A percentile compares a stretch with the other conserved stretches of the same genome.
phyloP scores from a whole-genome alignment of 1,140 invertebrate genomes.

The Seison nebaliae region DNA sequence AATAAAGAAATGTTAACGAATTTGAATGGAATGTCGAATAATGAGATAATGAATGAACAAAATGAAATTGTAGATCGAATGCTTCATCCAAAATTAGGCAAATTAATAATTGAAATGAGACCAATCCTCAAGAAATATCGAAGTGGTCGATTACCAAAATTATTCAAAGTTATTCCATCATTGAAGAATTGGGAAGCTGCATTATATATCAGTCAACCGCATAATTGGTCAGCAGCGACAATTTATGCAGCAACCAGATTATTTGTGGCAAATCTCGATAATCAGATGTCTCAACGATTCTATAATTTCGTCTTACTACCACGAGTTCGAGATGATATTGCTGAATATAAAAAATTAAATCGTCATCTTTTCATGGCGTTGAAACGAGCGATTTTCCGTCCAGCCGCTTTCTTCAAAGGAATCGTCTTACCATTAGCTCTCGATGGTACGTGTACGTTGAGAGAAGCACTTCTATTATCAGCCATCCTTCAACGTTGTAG shows the following conservation, averaged over 20 bases:
- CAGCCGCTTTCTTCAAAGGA: conserved; percentile 95
- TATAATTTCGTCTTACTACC: conserved; percentile 74
- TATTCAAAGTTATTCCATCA: conserved; percentile 79
- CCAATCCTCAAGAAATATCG: conserved; percentile 60
- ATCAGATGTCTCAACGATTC: conserved; percentile 82
- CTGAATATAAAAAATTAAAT: conserved; percentile 75
- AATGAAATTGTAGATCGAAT: too few relatives aligned
- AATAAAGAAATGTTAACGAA: too few relatives aligned
- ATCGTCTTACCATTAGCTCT: conserved; percentile 64
- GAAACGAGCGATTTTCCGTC: conserved; percentile 72
- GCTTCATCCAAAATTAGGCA: conserved; percentile 42
- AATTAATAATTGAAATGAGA: conserved; percentile 61
- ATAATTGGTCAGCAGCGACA: conserved; percentile 51
- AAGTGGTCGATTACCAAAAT: conserved; percentile 82
- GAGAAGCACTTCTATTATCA: conserved; percentile 77
- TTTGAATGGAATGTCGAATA: too few relatives aligned
- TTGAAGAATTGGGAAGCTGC: conserved; percentile 71
- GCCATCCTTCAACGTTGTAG: conserved; percentile 66
- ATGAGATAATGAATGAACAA: too few relatives aligned
- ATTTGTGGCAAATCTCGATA: conserved; percentile 77
- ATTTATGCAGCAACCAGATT: conserved; percentile 78
- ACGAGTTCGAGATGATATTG: conserved; percentile 68
- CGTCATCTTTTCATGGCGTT: conserved; percentile 82
- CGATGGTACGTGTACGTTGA: conserved; percentile 62
- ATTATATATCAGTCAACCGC: conserved; percentile 34